phyloP scores from a whole-genome alignment of 92 coral and sea anemone species.

The Bergia puertoricense region DNA sequence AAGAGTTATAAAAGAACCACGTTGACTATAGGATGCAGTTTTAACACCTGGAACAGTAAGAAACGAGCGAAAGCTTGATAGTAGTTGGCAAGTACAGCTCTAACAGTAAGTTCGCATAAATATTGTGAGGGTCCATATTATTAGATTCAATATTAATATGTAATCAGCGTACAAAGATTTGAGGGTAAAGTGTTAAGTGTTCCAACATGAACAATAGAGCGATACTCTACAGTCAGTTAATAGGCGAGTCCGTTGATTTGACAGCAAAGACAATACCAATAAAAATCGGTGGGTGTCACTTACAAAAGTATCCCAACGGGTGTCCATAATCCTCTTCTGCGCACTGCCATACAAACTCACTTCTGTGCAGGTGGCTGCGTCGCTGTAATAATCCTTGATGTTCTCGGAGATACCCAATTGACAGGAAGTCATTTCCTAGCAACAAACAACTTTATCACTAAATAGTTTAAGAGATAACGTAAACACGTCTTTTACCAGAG shows the following conservation, averaged over 20 bases:
- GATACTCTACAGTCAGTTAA: not conserved
- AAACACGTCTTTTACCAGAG: no score
- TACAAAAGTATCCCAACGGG: conserved; percentile 72
- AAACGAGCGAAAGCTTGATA: no score
- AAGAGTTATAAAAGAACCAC: no score
- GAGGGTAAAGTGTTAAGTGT: no score
- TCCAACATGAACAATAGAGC: not conserved
- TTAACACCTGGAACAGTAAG: no score
- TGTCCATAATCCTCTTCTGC: conserved; percentile 67
- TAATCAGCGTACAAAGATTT: no score
- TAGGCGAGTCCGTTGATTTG: not conserved
- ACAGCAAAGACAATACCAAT: not conserved
- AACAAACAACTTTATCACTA: not conserved
- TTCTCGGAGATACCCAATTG: conserved; percentile 73
- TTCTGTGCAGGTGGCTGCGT: conserved; percentile 79
- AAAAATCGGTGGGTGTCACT: conserved; percentile 25
- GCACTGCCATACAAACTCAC: conserved; percentile 70
- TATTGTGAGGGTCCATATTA: no score
- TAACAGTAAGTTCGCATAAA: no score
- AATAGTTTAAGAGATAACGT: no score
- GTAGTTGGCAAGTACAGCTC: no score
- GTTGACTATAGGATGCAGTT: no score
- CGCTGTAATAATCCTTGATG: conserved; percentile 74
- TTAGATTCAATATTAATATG: no score
- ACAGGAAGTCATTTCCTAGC: conserved; percentile 65